phyloP scores from a whole-genome alignment of 2,113 vertebrate species.

The Hassar affinis region DNA sequence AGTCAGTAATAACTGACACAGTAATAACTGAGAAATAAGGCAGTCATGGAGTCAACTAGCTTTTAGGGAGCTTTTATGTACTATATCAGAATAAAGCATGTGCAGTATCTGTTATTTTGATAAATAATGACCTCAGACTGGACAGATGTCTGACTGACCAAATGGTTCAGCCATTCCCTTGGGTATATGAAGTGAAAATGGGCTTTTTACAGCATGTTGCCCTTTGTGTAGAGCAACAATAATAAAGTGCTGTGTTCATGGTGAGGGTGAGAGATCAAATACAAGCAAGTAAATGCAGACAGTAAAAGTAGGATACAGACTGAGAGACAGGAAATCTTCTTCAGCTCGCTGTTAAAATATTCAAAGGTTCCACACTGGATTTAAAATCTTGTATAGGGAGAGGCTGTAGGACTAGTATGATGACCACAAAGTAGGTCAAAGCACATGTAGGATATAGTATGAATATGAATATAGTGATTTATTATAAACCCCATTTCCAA shows the following conservation, averaged over 20 bases:
- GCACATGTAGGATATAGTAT: not conserved
- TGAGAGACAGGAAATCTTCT: not conserved
- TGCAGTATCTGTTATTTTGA: not conserved
- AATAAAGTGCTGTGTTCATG: constrained; percentile 15
- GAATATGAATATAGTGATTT: not conserved
- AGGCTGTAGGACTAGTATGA: not conserved
- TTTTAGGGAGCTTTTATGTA: not conserved
- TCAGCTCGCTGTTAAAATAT: not conserved
- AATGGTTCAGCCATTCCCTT: constrained; percentile 14
- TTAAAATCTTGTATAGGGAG: not conserved
- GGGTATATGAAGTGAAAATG: constrained; percentile 27
- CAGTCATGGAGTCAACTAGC: not conserved
- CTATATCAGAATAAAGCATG: not conserved
- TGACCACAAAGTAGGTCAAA: not conserved
- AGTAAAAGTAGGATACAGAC: not conserved
- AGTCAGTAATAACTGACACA: not conserved
- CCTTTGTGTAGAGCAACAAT: not conserved
- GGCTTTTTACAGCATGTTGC: constrained; percentile 25
- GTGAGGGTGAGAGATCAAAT: not conserved
- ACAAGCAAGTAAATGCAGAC: not conserved
- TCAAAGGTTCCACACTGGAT: not conserved
- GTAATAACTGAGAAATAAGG: not conserved
- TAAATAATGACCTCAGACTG: constrained; percentile 8
- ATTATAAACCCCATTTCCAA: too few species aligned
- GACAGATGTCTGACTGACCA: constrained; percentile 10